phyloP scores from a whole-genome alignment of 2,113 vertebrate genomes.

The Ceyx margarethae region DNA sequence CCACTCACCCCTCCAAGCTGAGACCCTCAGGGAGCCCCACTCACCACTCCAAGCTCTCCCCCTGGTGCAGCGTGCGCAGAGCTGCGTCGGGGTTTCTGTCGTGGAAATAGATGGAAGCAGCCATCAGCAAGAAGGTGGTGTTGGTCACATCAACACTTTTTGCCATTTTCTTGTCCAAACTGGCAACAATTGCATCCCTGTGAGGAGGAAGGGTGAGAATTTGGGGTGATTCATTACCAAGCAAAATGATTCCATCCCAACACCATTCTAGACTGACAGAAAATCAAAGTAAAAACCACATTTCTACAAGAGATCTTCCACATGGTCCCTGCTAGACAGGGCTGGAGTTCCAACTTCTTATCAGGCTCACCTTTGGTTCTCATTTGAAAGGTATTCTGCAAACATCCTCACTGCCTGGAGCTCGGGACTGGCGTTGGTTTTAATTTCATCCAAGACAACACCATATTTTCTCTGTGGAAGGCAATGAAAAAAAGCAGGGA shows the following conservation, averaged over 20 bases:
- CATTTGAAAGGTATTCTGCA: conserved; percentile 87
- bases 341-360: rapidly evolving
- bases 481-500: rapidly evolving
- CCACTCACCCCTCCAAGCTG: too few species aligned
- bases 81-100: conserved; percentile 86
- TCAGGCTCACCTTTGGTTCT: conserved; percentile 79
- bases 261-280: too few species aligned
- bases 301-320: rapidly evolving
- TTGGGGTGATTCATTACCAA: rapidly evolving
- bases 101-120: conserved; percentile 88
- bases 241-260: rapidly evolving
- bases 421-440: conserved; percentile 78
- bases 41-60: conserved; percentile 93
- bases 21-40: too few species aligned
- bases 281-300: rapidly evolving
- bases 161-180: conserved; percentile 90
- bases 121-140: conserved; percentile 91
- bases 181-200: conserved; percentile 84
- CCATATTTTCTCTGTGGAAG: conserved; percentile 84
- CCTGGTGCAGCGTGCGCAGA: conserved; percentile 87
- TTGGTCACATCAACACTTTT: conserved; percentile 87
- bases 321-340: rapidly evolving
- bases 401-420: conserved; percentile 92
- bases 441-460: conserved; percentile 93
- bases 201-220: rapidly evolving